These are phyloP conservation scores for Megalops atlanticus DNA, from an alignment of 2,113 vertebrate species.

Conservation along the genomic window DNA sequence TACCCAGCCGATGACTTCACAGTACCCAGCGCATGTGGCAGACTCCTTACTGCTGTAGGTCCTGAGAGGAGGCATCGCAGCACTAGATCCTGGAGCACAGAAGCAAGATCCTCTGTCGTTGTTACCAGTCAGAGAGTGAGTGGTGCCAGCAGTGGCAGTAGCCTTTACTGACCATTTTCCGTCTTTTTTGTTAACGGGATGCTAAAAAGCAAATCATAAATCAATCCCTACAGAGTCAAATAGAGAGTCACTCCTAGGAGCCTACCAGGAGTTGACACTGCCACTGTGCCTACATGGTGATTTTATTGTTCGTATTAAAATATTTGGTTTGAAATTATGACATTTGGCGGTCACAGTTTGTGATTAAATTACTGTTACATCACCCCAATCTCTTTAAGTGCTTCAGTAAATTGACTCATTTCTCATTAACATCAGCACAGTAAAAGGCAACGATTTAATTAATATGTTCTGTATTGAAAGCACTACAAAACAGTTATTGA, in stretches of 20 bases:
- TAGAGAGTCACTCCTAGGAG: not conserved
- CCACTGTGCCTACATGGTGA: conserved; percentile 46
- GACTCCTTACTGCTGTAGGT: conserved; percentile 78
- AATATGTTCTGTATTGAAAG: not conserved
- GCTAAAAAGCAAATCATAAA: not conserved
- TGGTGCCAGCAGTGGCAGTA: not conserved
- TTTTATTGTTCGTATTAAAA: conserved; percentile 64
- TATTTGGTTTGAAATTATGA: conserved; percentile 57
- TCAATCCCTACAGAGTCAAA: not conserved
- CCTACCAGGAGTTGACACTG: conserved; percentile 10
- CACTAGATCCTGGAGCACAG: no score
- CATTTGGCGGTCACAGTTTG: conserved; percentile 63
- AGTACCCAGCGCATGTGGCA: conserved; percentile 78
- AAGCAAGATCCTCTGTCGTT: not conserved
- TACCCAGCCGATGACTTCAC: conserved; percentile 80
- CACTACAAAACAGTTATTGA: conserved; percentile 18
- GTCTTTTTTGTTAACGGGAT: not conserved
- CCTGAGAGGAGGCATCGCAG: no score
- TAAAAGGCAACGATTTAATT: conserved; percentile 56
- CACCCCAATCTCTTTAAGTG: conserved; percentile 36
- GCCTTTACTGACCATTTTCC: not conserved
- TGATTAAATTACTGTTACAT: conserved; percentile 59
- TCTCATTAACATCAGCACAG: conserved; percentile 72
- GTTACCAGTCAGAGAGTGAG: not conserved
- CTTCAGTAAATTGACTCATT: conserved; percentile 59